phyloP scores from a whole-genome alignment of 2,888 invertebrate genomes.

The Ophraella communa region DNA sequence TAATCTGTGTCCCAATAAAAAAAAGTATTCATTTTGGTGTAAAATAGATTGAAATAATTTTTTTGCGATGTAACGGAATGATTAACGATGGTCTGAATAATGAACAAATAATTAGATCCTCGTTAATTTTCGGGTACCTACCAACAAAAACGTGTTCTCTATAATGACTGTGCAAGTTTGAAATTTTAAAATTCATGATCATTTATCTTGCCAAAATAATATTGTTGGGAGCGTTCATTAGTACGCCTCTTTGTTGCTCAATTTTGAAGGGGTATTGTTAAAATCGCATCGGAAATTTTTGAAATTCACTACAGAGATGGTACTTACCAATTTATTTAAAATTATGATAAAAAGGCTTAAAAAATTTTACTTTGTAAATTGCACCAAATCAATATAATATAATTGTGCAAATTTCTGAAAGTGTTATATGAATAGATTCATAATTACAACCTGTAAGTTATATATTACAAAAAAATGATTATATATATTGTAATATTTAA shows the following conservation, averaged over 20 bases:
- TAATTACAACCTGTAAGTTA: too few species aligned
- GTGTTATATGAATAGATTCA: too few species aligned
- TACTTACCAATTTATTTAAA: too few species aligned
- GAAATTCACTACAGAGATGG: neutral
- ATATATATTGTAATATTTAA: too few species aligned
- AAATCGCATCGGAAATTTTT: neutral
- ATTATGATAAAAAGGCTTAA: too few species aligned
- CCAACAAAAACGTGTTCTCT: neutral
- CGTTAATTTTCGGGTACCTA: neutral
- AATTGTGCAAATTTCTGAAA: too few species aligned
- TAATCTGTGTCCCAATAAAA: too few species aligned
- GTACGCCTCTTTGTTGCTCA: neutral
- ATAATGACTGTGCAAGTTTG: neutral
- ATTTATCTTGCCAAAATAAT: slow-evolving; percentile 3
- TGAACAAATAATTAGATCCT: neutral
- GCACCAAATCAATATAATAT: too few species aligned
- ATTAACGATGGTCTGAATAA: neutral
- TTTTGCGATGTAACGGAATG: neutral
- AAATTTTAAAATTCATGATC: neutral
- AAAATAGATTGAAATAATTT: neutral
- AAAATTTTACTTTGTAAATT: too few species aligned
- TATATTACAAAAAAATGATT: too few species aligned
- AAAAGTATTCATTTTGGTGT: neutral
- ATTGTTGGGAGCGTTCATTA: neutral
- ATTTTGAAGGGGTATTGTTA: neutral